Evolutionary conservation across 92 coral and sea anemone species (phyloP).

Genomic region (Palythoa grandiflora): DNA sequence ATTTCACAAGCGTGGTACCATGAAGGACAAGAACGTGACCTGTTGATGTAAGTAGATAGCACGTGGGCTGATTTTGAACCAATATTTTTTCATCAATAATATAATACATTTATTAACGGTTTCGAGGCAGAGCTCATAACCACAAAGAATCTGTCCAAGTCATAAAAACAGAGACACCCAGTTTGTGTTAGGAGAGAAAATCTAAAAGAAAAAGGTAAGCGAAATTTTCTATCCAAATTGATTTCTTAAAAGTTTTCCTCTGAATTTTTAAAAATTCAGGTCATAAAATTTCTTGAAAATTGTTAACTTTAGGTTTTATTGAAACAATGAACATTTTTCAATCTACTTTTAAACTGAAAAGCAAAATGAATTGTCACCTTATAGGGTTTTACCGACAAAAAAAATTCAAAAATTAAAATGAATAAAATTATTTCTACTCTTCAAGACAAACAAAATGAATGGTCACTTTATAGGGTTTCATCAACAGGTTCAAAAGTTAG

Average conservation of each 20-base stretch:
- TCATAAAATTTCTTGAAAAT: not conserved
- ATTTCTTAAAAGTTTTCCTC: not conserved
- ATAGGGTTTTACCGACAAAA: not conserved
- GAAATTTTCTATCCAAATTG: not conserved
- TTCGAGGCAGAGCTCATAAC: not conserved
- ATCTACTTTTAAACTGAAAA: not conserved
- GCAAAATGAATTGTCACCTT: too few relatives aligned
- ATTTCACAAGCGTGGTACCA: not conserved
- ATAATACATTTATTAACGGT: not conserved
- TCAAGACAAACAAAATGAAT: too few relatives aligned
- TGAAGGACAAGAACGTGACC: not conserved
- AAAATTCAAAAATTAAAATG: not conserved
- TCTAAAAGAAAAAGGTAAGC: not conserved
- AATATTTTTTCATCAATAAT: not conserved
- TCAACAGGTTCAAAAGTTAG: too few relatives aligned
- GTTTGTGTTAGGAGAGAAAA: not conserved
- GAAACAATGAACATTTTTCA: not conserved
- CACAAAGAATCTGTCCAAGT: not conserved
- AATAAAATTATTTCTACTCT: too few relatives aligned
- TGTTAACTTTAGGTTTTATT: not conserved
- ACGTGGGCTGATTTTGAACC: not conserved
- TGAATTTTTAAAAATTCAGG: not conserved
- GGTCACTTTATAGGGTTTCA: too few relatives aligned
- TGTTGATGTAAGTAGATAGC: not conserved
- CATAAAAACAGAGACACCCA: not conserved